Evolutionary conservation across 2,113 vertebrate genomes (phyloP), one percentile per base, ranked within the genome.

Genomic region (Corapipo altera): DNA sequence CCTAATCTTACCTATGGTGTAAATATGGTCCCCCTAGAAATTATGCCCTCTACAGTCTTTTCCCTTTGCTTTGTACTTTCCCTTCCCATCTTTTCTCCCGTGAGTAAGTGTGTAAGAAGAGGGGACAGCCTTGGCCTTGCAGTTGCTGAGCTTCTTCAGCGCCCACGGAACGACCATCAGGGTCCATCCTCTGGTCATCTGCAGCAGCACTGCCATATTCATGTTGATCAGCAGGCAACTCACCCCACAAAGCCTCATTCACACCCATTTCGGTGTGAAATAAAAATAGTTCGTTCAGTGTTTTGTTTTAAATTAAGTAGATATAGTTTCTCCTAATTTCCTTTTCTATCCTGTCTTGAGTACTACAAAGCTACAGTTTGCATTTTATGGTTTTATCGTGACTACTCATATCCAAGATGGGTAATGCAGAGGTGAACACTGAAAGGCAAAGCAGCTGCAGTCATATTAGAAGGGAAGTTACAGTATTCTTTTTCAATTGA

Each of bases 1-100:
- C 58, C 58, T 44, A 3, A 30, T 32, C 18, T 76, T 49, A 26
- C 5, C 19, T 8, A 9, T 12, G 15, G 24, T 7, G 0, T n/a
- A 57, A 69, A 5, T 30, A 48, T 12, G 35, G 5, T 33, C 26
- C 4, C 3, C 41, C 37, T 54, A n/a, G 39, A 93, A 54, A 48
- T 44, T 1, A 81, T 54, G 46, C 4, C 14, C 67, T 86, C 76
- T 69, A 30, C 28, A 52, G 28, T 30, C 8, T 66, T 62, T 71
- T 43, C 73, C 28, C 12, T 70, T 77, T 49, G 27, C 28, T 71
- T 91, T 85, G 51, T 54, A 18, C 46, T 74, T 85, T 87, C 14
- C 15, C 12, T 58, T 81, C 59, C 35, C 19, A 65, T 65, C 35
- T 37, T 41, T 61, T 66, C 41, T 80, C 11, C 32, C 14, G 7